These are phyloP conservation scores for Drosophila lutescens DNA, from an alignment of 2,888 invertebrate species.

Conservation along the genomic window DNA sequence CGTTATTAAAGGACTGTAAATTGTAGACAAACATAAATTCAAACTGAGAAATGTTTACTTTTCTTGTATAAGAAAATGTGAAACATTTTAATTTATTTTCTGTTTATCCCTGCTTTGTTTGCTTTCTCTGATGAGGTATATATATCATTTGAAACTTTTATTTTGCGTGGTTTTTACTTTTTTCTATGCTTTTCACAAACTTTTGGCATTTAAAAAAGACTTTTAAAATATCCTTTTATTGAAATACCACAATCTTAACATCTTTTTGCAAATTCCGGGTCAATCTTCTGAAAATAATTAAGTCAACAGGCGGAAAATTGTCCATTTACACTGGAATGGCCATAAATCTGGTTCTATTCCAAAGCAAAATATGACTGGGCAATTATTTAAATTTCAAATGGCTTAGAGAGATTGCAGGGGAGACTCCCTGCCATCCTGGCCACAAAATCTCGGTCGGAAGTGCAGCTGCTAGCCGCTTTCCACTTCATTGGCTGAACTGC, in stretches of 20 bases:
- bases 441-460: constrained; percentile 38
- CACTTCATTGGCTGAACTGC: constrained; percentile 21
- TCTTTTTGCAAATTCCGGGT: not conserved
- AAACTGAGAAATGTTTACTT: not conserved
- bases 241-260: not conserved
- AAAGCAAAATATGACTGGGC: constrained; percentile 20
- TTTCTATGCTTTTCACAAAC: not conserved
- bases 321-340: not conserved
- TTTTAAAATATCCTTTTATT: too few relatives aligned
- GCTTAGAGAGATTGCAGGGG: constrained; percentile 17
- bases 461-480: constrained; percentile 26
- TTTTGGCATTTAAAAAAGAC: too few relatives aligned
- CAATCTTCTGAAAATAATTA: constrained; percentile 1
- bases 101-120: not conserved
- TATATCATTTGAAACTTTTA: not conserved
- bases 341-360: constrained; percentile 2
- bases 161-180: not conserved
- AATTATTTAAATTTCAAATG: constrained; percentile 35
- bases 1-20: not conserved
- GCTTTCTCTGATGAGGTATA: not conserved
- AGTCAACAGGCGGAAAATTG: not conserved
- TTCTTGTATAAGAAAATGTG: not conserved
- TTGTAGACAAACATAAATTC: not conserved
- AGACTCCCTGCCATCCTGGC: constrained; percentile 10
- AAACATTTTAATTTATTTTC: not conserved